Evolutionary conservation across 1,140 invertebrate species (phyloP).

Genomic region (Pseudomyrmex cubaensis): DNA sequence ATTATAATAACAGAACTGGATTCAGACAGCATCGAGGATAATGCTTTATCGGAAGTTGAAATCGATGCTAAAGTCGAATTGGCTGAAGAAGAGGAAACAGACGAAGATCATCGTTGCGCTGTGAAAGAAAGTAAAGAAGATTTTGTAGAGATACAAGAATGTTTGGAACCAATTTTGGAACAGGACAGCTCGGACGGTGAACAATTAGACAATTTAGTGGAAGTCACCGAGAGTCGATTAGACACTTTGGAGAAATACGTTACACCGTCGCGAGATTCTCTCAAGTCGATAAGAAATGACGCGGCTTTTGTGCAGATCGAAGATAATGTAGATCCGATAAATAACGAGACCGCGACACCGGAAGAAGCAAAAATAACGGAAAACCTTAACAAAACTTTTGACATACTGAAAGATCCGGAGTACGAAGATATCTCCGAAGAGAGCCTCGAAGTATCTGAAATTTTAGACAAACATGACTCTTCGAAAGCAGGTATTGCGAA

Average conservation of each 20-base stretch:
- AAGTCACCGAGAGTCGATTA: constrained; percentile 75
- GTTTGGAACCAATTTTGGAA: constrained; percentile 58
- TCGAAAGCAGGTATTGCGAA: constrained; percentile 57
- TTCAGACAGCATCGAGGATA: constrained; percentile 54
- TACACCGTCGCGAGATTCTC: constrained; percentile 19
- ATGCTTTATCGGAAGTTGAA: constrained; percentile 68
- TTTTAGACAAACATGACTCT: constrained; percentile 78
- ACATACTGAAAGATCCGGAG: constrained; percentile 79
- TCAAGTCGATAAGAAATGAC: constrained; percentile 11
- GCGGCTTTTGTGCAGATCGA: neutral
- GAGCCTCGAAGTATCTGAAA: constrained; percentile 83
- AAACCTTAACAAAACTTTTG: constrained; percentile 67
- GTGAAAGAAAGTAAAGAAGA: neutral
- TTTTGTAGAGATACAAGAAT: constrained; percentile 20
- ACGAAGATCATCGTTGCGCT: neutral
- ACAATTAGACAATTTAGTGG: constrained; percentile 80
- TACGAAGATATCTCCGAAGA: constrained; percentile 84
- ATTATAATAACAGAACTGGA: constrained; percentile 67
- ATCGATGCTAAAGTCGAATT: constrained; percentile 73
- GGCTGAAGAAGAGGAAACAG: constrained; percentile 63
- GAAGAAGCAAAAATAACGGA: constrained; percentile 13
- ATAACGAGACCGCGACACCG: neutral
- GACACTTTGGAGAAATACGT: constrained; percentile 73
- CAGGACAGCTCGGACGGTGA: constrained; percentile 78
- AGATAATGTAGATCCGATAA: constrained; percentile 13